A percentile compares a stretch with the other conserved stretches of the same genome.
Evolutionary conservation across 1,140 invertebrate species (phyloP).

Genomic region (Coelopa frigida): DNA sequence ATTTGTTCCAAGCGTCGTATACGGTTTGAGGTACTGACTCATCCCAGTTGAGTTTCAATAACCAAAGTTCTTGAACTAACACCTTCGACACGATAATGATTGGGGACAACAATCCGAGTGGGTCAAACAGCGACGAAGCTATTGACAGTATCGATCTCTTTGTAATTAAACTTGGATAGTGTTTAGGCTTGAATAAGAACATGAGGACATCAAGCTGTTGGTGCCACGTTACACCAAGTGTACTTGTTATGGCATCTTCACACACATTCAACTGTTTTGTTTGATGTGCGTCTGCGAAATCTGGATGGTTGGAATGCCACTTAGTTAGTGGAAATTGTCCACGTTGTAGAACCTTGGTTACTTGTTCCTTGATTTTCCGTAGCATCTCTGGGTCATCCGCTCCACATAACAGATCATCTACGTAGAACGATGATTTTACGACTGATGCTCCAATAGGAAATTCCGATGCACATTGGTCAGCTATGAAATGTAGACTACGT

Average conservation of each 20-base stretch:
- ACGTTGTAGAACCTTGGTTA: no score
- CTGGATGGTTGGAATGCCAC: no score
- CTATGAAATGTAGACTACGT: constrained; percentile 4
- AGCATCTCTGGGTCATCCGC: background rate
- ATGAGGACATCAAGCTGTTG: background rate
- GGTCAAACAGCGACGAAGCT: constrained; percentile 2
- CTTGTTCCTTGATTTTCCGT: no score
- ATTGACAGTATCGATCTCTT: constrained; percentile 1
- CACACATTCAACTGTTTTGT: no score
- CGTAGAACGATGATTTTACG: constrained; percentile 4
- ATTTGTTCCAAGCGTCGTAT: background rate
- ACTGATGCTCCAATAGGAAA: background rate
- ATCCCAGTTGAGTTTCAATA: constrained; percentile 2
- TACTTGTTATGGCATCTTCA: no score
- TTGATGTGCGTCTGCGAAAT: no score
- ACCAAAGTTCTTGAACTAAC: constrained; percentile 4
- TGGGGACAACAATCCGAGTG: background rate
- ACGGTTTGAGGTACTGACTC: background rate
- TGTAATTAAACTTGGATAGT: background rate
- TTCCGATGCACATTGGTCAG: background rate
- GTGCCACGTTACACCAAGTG: constrained; percentile 5
- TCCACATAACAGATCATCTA: constrained; percentile 8
- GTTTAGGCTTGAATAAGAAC: constrained; percentile 1
- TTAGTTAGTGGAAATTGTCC: no score
- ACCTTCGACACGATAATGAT: constrained; percentile 5